Evolutionary conservation across 1,140 invertebrate species (phyloP), one percentile per base, ranked within the genome.

Genomic region (Diorhabda elongata): DNA sequence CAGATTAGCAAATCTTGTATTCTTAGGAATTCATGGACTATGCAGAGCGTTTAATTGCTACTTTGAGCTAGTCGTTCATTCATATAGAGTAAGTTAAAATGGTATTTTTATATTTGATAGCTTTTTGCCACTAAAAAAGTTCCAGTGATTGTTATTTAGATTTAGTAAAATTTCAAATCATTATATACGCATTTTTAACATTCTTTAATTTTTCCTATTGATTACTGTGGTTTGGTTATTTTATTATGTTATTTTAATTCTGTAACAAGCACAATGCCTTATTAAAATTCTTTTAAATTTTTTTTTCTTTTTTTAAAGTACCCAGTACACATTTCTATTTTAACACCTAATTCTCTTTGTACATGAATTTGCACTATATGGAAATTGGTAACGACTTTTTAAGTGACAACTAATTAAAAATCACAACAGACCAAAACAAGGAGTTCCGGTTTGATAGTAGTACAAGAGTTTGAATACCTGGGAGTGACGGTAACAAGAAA

Each of bases 81-180:
- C 47, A 52, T 52, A 52, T 52, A 52, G 47, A 52, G n/a, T 52
- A 52, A 52, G 47, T 3, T 52, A 52, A 52, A 52, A 52, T 52
- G 47, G 47, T 52, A 52, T 52, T 52, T 52, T 52, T 52, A 52
- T 52, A 52, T 52, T 52, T 52, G 47, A 52, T 52, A 52, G 47
- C 47, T 52, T 52, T 52, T 52, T 52, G 47, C 47, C 47, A 52
- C 47, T 52, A 52, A 52, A 52, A 52, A 52, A 8, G 47, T 52
- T 52, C 47, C 47, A 52, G 47, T 52, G 47, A 52, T 52, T 52
- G 47, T 52, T 52, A 52, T 52, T 52, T 52, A 52, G 47, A 52
- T 52, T 52, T 52, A 52, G 47, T 52, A n/a, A 52, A 2, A 26
- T 26, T 26, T 26, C 26, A 4, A 52, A 52, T n/a, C 47, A 8